These are phyloP conservation scores for Synanthedon myopaeformis DNA, from an alignment of 2,888 invertebrate genomes.

Conservation along the genomic window DNA sequence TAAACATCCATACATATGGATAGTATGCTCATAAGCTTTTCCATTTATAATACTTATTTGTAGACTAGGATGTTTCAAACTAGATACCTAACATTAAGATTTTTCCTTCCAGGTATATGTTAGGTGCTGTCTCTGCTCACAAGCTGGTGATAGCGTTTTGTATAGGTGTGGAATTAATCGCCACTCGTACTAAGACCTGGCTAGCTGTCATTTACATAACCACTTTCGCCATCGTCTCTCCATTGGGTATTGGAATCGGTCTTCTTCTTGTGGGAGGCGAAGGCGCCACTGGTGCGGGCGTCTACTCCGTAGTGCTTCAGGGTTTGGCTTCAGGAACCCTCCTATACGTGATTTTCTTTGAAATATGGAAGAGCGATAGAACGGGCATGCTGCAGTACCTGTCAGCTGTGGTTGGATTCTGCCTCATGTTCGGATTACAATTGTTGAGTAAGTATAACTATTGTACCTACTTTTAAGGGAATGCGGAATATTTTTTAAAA, in stretches of 20 bases:
- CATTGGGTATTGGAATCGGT: constrained; percentile 82
- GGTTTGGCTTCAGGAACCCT: constrained; percentile 93
- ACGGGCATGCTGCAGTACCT: constrained; percentile 75
- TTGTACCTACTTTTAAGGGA: not conserved
- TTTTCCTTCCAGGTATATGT: constrained; percentile 75
- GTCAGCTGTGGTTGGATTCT: constrained; percentile 77
- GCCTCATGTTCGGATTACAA: constrained; percentile 78
- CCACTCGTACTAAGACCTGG: constrained; percentile 74
- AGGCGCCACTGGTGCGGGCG: constrained; percentile 68
- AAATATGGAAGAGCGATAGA: constrained; percentile 76
- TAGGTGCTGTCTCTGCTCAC: constrained; percentile 86
- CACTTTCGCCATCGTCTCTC: constrained; percentile 83
- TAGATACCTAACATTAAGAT: too few species aligned
- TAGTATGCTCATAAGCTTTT: too few species aligned
- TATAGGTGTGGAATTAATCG: constrained; percentile 85
- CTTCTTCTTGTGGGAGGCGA: constrained; percentile 73
- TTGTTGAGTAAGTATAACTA: constrained; percentile 64
- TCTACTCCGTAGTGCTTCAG: constrained; percentile 77
- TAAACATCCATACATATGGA: too few species aligned
- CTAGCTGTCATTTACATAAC: constrained; percentile 76
- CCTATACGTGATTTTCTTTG: constrained; percentile 96
- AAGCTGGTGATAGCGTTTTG: constrained; percentile 91
- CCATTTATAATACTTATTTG: too few species aligned
- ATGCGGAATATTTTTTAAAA: not conserved
- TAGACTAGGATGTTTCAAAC: too few species aligned